phyloP scores from a whole-genome alignment of 2,888 invertebrate species.

The Apoda limacodes region DNA sequence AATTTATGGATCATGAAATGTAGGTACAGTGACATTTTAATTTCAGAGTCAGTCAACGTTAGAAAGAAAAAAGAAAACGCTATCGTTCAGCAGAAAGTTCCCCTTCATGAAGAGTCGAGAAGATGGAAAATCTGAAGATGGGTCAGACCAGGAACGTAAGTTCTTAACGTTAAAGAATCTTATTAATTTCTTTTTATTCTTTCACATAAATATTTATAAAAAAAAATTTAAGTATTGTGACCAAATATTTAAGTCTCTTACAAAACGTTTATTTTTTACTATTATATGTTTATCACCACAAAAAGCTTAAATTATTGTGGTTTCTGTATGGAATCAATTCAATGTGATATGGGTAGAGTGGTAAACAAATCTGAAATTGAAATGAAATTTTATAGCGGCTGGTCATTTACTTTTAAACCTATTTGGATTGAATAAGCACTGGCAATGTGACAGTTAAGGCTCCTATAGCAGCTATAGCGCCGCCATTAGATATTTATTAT shows the following conservation, averaged over 20 bases:
- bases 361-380: too few relatives aligned
- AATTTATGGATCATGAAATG: background rate
- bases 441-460: too few relatives aligned
- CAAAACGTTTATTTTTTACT: background rate
- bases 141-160: constrained; percentile 98
- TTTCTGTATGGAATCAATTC: too few relatives aligned
- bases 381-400: too few relatives aligned
- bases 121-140: constrained; percentile 93
- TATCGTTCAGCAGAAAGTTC: constrained; percentile 97
- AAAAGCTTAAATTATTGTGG: too few relatives aligned
- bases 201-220: background rate
- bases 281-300: background rate
- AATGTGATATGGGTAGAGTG: too few relatives aligned
- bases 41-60: constrained; percentile 87
- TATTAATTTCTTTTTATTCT: background rate
- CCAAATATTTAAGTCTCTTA: background rate
- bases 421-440: too few relatives aligned
- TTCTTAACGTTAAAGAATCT: too few relatives aligned
- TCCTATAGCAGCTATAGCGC: too few relatives aligned
- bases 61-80: constrained; percentile 97
- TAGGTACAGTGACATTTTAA: too few relatives aligned
- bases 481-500: too few relatives aligned
- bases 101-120: constrained; percentile 99
- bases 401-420: too few relatives aligned
- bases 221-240: background rate